phyloP scores from a whole-genome alignment of 2,113 vertebrate species.

The Vicugna pacos region DNA sequence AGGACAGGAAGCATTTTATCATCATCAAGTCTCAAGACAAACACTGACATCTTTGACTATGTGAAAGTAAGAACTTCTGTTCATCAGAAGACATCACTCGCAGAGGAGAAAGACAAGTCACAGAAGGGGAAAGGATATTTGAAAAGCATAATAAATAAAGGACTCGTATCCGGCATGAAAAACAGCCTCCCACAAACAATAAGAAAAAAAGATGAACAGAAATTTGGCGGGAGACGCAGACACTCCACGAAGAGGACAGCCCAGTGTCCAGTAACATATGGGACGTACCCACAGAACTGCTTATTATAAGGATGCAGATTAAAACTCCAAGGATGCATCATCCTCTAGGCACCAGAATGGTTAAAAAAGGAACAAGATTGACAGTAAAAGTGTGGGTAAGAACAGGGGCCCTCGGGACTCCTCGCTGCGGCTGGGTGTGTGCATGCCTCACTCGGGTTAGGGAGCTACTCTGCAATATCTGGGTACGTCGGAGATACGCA shows the following conservation, averaged over 20 bases:
- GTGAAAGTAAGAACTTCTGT: neutral
- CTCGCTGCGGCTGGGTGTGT: accelerated
- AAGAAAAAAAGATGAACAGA: neutral
- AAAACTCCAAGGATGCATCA: neutral
- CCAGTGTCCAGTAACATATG: accelerated
- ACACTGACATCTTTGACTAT: no score
- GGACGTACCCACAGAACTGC: accelerated
- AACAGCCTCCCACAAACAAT: neutral
- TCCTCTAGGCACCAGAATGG: neutral
- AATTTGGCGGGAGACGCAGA: neutral
- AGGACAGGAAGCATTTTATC: neutral
- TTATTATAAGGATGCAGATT: neutral
- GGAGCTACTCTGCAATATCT: no score
- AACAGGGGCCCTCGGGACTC: accelerated
- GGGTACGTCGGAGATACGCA: neutral
- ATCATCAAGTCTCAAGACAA: neutral
- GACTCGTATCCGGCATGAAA: neutral
- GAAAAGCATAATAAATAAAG: neutral
- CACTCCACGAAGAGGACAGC: neutral
- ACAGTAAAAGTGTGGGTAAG: neutral
- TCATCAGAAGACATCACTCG: neutral
- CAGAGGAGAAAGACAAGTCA: neutral
- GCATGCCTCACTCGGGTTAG: neutral
- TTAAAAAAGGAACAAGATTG: accelerated
- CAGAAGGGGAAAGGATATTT: no score